Evolutionary conservation across 2,797 vertebrate species (phyloP).

Genomic region (Pseudomugil gertrudae): DNA sequence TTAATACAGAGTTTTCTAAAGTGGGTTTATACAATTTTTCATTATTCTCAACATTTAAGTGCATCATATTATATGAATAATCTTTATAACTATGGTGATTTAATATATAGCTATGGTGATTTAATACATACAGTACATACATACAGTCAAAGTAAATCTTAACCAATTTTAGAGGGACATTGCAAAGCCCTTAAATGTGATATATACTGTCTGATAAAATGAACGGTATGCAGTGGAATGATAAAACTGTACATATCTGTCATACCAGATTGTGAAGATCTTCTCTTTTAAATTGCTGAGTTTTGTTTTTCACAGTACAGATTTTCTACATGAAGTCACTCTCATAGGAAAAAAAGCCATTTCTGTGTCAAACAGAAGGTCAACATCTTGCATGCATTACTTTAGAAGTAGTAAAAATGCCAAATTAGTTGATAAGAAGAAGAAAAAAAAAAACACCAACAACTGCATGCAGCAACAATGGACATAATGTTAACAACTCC

Average conservation of each 20-base stretch:
- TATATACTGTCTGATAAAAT: conserved; percentile 59
- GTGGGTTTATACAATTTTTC: conserved; percentile 75
- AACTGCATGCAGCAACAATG: conserved; percentile 93
- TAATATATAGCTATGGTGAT: conserved; percentile 74
- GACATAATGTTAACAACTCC: conserved; percentile 86
- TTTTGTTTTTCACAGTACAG: conserved; percentile 69
- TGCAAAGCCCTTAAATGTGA: conserved; percentile 83
- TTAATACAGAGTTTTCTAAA: conserved; percentile 76
- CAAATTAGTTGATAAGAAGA: conserved; percentile 58
- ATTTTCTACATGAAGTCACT: conserved; percentile 76
- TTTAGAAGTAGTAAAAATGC: conserved; percentile 71
- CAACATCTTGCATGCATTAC: conserved; percentile 83
- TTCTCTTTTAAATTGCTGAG: conserved; percentile 68
- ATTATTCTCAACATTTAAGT: conserved; percentile 88
- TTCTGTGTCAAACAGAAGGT: conserved; percentile 78
- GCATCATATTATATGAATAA: conserved; percentile 85
- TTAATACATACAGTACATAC: conserved; percentile 79
- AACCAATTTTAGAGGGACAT: conserved; percentile 77
- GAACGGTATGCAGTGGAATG: conserved; percentile 75
- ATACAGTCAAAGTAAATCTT: conserved; percentile 73
- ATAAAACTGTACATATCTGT: conserved; percentile 80
- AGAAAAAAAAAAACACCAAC: conserved; percentile 73
- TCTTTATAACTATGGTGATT: conserved; percentile 75
- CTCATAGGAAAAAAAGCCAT: conserved; percentile 60
- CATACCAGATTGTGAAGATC: conserved; percentile 66